Percentiles rank a stretch among this genome's conserved stretches.
phyloP scores from a whole-genome alignment of 2,113 vertebrate genomes.

The Saccopteryx leptura region DNA sequence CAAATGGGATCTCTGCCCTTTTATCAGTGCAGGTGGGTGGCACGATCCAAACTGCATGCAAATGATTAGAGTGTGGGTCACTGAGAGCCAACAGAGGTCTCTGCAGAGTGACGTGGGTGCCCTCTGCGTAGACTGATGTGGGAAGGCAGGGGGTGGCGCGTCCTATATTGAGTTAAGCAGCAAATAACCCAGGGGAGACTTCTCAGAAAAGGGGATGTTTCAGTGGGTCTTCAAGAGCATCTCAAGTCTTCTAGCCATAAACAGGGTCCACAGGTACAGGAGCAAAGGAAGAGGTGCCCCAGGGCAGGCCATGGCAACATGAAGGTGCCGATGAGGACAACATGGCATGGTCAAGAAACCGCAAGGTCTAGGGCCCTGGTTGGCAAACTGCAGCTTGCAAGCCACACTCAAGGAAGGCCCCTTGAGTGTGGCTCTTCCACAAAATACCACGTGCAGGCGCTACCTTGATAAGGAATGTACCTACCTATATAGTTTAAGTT shows the following conservation, averaged over 20 bases:
- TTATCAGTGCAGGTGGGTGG: neutral
- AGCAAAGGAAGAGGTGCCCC: neutral
- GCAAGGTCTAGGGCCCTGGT: neutral
- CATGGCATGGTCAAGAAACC: neutral
- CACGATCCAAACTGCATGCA: neutral
- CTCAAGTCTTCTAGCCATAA: neutral
- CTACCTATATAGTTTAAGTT: no score
- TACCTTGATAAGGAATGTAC: no score
- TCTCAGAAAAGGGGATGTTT: neutral
- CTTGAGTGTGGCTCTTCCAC: no score
- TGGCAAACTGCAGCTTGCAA: no score
- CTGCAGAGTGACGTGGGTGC: rapidly evolving
- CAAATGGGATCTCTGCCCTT: neutral
- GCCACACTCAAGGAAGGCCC: no score
- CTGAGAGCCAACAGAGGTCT: no score
- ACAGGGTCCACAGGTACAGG: neutral
- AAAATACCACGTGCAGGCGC: no score
- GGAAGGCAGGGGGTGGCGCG: neutral
- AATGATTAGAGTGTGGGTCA: neutral
- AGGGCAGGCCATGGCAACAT: no score
- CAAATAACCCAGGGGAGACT: neutral
- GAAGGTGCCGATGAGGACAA: no score
- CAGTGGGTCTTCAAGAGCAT: neutral
- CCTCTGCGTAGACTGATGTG: rapidly evolving
- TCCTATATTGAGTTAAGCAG: neutral